Base-by-base conservation (phyloP, 2,113 vertebrate species). In the Peucedramus taeniatus region DNA sequence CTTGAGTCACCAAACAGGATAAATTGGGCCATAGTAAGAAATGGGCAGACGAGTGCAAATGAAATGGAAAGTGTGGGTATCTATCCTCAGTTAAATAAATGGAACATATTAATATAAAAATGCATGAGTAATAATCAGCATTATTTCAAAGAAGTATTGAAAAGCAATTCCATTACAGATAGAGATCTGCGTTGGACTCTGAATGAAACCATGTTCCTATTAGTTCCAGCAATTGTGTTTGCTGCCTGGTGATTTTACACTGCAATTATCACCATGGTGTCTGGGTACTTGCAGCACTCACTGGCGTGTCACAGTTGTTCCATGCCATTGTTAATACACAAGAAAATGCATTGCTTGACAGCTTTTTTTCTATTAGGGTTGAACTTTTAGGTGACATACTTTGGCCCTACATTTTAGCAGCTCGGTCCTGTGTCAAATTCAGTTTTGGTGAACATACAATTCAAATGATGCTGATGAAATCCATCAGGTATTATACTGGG, bases 281-380 rank as follows among this genome's bases (percentile, higher is more conserved):
- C 83, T 90, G 64, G 71, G 71, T 60, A 72, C 87, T 95, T 77
- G 71, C 27, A 92, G 82, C 63, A 83, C 44, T 96, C 94, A 93
- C 19, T 47, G 77, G 54, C 70, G 31, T 88, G 93, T 93, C 87
- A 63, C 45, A 74, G 22, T 74, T 70, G 21, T 83, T 91, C 70
- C 8, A 0, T 80, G 66, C 35, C 42, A 47, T 60, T 76, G 31
- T 82, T 93, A 85, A 59, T 47, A 61, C 24, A 81, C 27, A 63
- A 40, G 80, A 86, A 89, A 71, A 53, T 45, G 37, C 45, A 61
- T 50, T 0, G 0, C n/a, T 75, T 74, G 78, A 66, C 59, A 74
- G 78, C 47, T 66, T 90, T 91, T 91, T 83, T 65, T 59, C 57
- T 72, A 9, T 72, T 80, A 31, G 44, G 64, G 61, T 65, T 72